phyloP scores from a whole-genome alignment of 64 coral and sea anemone genomes.

The Stichodactyla helianthus region DNA sequence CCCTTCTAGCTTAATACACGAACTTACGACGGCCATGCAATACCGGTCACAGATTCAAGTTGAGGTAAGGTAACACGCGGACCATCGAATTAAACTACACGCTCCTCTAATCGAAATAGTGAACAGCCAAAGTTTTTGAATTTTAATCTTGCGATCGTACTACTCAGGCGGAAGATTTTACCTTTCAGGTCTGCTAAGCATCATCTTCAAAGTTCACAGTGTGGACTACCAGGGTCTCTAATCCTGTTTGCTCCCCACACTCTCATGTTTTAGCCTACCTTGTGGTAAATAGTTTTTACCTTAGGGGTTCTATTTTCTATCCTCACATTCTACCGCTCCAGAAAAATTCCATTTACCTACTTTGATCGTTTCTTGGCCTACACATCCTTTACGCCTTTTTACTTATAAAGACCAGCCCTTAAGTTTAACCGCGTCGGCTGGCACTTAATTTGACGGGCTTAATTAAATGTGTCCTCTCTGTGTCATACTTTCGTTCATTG shows the following conservation, averaged over 20 bases:
- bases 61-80: conserved; percentile 73
- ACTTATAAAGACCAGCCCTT: conserved; percentile 45
- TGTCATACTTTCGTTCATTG: conserved; percentile 65
- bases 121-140: conserved; percentile 81
- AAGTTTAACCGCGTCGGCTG: conserved; percentile 45
- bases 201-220: conserved; percentile 49
- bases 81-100: conserved; percentile 84
- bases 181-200: conserved; percentile 41
- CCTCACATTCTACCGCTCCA: conserved; percentile 55
- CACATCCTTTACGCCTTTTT: conserved; percentile 64
- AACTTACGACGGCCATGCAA: conserved; percentile 92
- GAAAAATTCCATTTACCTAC: conserved; percentile 66
- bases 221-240: conserved; percentile 80
- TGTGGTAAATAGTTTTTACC: conserved; percentile 45
- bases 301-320: conserved; percentile 65
- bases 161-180: conserved; percentile 67
- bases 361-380: conserved; percentile 34
- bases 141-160: conserved; percentile 88
- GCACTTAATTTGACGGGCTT: conserved; percentile 47
- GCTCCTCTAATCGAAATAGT: conserved; percentile 77
- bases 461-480: conserved; percentile 59
- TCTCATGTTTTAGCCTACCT: conserved; percentile 58
- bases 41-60: conserved; percentile 57
- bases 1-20: conserved; percentile 61
- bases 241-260: conserved; percentile 76